phyloP scores from a whole-genome alignment of 2,113 vertebrate genomes.

The Riparia riparia region DNA sequence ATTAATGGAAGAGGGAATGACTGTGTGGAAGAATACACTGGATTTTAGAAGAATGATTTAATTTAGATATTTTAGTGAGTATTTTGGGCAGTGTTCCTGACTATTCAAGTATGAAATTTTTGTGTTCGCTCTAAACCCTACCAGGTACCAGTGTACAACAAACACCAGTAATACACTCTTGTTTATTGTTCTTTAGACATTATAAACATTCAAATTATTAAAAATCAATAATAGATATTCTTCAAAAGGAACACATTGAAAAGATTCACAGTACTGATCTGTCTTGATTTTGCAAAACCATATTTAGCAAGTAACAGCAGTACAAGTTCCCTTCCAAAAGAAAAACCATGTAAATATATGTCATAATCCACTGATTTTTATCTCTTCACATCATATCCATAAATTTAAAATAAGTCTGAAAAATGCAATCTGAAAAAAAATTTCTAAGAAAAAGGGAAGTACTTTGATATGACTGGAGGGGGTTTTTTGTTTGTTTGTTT shows the following conservation, averaged over 20 bases:
- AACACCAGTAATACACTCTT: not conserved
- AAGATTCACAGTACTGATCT: not conserved
- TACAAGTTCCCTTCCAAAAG: not conserved
- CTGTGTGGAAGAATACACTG: not conserved
- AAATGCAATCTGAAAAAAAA: not conserved
- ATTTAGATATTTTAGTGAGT: slow-evolving; percentile 24
- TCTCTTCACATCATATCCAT: not conserved
- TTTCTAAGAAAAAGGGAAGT: not conserved
- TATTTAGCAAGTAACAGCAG: not conserved
- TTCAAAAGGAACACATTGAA: not conserved
- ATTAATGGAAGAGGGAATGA: not conserved
- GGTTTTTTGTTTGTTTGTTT: not conserved
- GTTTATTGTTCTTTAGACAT: not conserved
- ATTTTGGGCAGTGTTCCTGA: not conserved
- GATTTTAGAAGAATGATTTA: not conserved
- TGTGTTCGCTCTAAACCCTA: not conserved
- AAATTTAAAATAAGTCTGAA: not conserved
- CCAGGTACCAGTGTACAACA: not conserved
- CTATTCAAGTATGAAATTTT: not conserved
- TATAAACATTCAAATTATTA: not conserved
- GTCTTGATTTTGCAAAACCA: not conserved
- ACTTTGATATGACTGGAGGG: not conserved
- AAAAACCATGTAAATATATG: not conserved
- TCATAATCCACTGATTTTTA: not conserved
- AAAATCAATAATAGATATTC: not conserved